Base-by-base conservation (phyloP, 1,140 invertebrate genomes). In the Nephila pilipes region DNA sequence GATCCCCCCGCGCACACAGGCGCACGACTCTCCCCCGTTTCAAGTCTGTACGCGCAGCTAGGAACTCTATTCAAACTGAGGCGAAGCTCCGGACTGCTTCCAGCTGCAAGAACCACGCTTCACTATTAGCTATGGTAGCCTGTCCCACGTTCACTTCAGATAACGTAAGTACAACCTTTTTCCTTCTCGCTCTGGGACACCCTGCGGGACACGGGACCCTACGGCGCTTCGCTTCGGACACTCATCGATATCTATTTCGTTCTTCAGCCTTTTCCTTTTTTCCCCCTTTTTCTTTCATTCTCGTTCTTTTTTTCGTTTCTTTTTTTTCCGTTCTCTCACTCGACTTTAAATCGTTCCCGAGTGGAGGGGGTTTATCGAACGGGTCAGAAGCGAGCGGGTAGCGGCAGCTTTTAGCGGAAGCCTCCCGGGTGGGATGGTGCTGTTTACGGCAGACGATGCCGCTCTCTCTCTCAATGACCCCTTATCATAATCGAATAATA, bases 41-140 rank as follows among this genome's bases (percentile, higher is more conserved):
- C 16, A 93, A 87, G 63, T 93, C 85, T 14, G 25, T 80, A n/a
- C 83, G 91, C 91, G 91, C 91, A 93, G 20, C 91, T 79, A 87
- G 85, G 91, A 93, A 93, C 91, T 93, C 91, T 87, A 93, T 93
- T 93, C 91, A 93, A 93, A 93, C 91, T 93, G 58, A 92, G 58
- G 88, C 80, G 36, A 85, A 83, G 79, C 90, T 92, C 58, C 32
- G 90, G 57, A 58, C 88, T n/a, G 88, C 88, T 92, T 57, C 38
- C 55, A 85, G 81, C 58, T 46, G 36, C 79, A 69, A 92, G 83
- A 93, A 58, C 83, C 85, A 93, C 90, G 81, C 89, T 32, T 54
- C 69, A 90, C 54, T 75, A 93, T 25, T 92, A 80, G 91, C 91
- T 85, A 93, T 93, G 91, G 83, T 93, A 93, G 85, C 85, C 69